phyloP scores from a whole-genome alignment of 2,113 vertebrate genomes.

The Saguinus imperator region DNA sequence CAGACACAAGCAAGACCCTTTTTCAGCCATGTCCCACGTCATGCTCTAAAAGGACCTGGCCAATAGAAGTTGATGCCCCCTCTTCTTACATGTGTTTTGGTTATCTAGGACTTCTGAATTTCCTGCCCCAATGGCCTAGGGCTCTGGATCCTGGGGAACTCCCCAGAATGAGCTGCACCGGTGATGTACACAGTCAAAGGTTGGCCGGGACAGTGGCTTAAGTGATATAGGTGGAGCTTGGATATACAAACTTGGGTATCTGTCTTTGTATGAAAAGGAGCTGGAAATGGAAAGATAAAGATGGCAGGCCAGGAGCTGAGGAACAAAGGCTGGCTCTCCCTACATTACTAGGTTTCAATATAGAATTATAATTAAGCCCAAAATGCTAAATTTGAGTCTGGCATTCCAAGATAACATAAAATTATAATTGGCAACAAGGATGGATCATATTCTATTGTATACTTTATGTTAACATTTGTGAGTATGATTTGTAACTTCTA shows the following conservation, averaged over 20 bases:
- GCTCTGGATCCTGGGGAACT: background rate
- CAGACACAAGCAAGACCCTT: background rate
- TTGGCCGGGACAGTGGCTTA: background rate
- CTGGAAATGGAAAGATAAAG: background rate
- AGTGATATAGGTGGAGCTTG: background rate
- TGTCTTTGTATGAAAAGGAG: background rate
- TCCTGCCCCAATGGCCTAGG: background rate
- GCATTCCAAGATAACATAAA: background rate
- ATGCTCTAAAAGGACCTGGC: background rate
- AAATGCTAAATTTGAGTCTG: background rate
- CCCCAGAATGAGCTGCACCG: background rate
- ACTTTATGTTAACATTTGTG: background rate
- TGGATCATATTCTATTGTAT: background rate
- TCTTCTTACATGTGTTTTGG: background rate
- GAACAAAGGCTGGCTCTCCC: background rate
- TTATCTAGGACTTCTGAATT: background rate
- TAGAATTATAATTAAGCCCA: background rate
- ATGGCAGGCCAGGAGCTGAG: background rate
- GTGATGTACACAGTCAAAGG: background rate
- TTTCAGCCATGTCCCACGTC: background rate
- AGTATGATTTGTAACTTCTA: background rate
- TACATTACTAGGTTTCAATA: background rate
- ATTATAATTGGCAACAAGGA: background rate
- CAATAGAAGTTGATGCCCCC: background rate
- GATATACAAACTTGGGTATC: background rate